Evolutionary conservation across 2,888 invertebrate species (phyloP).

Genomic region (Uropetala carovei): DNA sequence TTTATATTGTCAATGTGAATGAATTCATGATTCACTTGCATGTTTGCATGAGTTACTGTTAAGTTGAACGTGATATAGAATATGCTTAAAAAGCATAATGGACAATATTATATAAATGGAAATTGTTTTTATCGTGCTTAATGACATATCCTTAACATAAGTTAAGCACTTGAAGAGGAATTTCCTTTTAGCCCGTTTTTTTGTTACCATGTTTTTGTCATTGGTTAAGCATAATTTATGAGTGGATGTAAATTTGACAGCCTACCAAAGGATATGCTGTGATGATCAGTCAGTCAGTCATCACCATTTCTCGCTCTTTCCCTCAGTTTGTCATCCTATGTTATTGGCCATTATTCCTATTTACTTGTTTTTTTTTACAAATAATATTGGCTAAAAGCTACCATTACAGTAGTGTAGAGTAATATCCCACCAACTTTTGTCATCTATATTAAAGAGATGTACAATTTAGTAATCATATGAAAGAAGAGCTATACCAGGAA

Average conservation of each 20-base stretch:
- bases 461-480: too few species aligned
- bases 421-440: too few species aligned
- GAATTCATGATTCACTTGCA: too few species aligned
- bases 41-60: background rate
- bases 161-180: background rate
- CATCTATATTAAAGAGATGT: too few species aligned
- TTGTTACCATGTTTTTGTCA: background rate
- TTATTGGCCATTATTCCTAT: background rate
- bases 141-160: background rate
- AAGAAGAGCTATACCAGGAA: too few species aligned
- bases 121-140: background rate
- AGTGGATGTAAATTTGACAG: background rate
- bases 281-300: background rate
- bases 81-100: background rate
- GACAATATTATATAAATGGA: background rate
- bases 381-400: too few species aligned
- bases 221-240: background rate
- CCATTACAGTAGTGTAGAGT: too few species aligned
- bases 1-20: too few species aligned
- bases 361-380: background rate
- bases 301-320: background rate
- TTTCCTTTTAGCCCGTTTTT: background rate
- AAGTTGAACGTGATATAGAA: background rate
- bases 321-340: background rate
- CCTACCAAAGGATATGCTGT: background rate